Conservation (phyloP, 64 coral and sea anemone species). For the Hydrozoanthus tunicans region DNA sequence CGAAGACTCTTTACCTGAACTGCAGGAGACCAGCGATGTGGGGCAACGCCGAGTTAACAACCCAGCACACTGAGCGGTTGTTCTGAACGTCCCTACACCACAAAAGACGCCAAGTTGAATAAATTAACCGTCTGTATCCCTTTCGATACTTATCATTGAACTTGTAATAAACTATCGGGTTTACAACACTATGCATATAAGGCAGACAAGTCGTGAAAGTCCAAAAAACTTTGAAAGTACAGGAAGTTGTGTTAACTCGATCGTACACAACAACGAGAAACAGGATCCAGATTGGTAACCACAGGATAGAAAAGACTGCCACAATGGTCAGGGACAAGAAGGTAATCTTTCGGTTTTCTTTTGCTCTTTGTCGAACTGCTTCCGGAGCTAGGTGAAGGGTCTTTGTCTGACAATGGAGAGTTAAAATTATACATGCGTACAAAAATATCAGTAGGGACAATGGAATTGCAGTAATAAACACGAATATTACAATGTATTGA, state of each 20-base stretch:
- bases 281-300: not conserved
- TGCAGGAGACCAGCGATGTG: too few species aligned
- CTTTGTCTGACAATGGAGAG: not conserved
- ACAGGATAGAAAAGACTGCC: not conserved
- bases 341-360: conserved; percentile 18
- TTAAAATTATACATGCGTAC: not conserved
- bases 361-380: conserved; percentile 4
- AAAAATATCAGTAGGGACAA: not conserved
- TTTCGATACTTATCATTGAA: conserved; percentile 17
- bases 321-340: conserved; percentile 17
- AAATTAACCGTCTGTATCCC: not conserved
- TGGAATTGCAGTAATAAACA: conserved; percentile 24
- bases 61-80: not conserved
- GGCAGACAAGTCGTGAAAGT: not conserved
- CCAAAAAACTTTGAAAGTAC: not conserved
- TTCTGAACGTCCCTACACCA: not conserved
- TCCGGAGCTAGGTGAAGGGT: not conserved
- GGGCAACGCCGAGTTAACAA: too few species aligned
- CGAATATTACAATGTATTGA: not conserved
- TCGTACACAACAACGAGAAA: not conserved
- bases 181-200: not conserved
- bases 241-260: not conserved
- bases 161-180: conserved; percentile 20
- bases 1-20: too few species aligned
- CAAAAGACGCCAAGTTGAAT: not conserved